Conservation (phyloP, 1,140 invertebrate genomes). For the Idris sp. region DNA sequence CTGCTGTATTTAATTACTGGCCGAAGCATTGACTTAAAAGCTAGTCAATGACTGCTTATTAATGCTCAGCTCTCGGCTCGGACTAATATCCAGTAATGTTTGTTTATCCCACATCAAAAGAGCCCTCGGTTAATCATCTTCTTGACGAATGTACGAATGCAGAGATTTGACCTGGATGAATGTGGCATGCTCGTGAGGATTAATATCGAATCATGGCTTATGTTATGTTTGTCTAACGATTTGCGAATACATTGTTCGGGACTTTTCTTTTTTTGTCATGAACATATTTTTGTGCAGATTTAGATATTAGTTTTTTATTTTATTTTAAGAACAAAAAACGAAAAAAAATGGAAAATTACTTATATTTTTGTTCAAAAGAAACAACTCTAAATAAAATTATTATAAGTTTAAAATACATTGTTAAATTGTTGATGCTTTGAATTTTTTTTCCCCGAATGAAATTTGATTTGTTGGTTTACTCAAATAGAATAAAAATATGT, state of each 20-base stretch:
- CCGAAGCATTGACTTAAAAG: constrained; percentile 62
- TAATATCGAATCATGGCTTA: constrained; percentile 29
- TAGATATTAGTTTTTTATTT: too few relatives aligned
- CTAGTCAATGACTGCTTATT: constrained; percentile 66
- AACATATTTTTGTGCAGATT: background rate
- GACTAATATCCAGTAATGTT: constrained; percentile 67
- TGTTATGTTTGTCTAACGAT: constrained; percentile 4
- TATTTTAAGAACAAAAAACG: too few relatives aligned
- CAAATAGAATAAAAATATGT: too few relatives aligned
- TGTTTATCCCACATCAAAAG: constrained; percentile 75
- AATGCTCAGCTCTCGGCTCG: constrained; percentile 39
- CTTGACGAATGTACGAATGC: constrained; percentile 47
- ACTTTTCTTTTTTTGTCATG: constrained; percentile 1
- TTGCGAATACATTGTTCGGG: constrained; percentile 5
- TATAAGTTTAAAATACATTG: too few relatives aligned
- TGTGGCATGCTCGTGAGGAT: constrained; percentile 14
- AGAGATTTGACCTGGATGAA: constrained; percentile 5
- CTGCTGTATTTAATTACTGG: constrained; percentile 43
- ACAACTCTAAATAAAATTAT: too few relatives aligned
- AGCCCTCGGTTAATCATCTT: constrained; percentile 67
- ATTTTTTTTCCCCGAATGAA: too few relatives aligned
- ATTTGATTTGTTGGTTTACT: too few relatives aligned
- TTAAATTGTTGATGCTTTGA: too few relatives aligned
- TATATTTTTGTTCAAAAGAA: too few relatives aligned
- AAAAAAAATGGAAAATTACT: too few relatives aligned